phyloP scores from a whole-genome alignment of 2,797 vertebrate genomes.

The Philypnodon macrostomus region DNA sequence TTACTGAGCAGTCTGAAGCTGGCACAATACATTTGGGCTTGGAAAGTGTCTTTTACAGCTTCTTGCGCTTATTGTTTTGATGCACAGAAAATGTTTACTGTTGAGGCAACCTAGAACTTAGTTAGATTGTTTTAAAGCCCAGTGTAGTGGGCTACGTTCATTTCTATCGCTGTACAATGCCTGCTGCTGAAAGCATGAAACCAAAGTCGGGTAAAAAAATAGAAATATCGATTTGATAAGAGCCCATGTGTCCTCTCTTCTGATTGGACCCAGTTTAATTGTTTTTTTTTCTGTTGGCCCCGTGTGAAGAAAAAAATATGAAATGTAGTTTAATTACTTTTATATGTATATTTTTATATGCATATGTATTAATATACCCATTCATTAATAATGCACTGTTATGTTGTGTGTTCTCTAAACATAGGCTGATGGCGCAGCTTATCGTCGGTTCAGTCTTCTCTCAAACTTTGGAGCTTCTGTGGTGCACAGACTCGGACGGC shows the following conservation, averaged over 20 bases:
- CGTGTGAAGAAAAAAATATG: no score
- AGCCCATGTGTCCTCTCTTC: slow-evolving; percentile 17
- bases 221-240: slow-evolving; percentile 30
- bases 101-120: no score
- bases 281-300: slow-evolving; percentile 3
- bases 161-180: background rate
- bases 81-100: background rate
- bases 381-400: no score
- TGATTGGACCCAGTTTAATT: slow-evolving; percentile 10
- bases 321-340: no score
- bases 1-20: background rate
- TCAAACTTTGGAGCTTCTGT: slow-evolving; percentile 58
- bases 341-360: no score
- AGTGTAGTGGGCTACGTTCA: no score
- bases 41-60: background rate
- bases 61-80: background rate
- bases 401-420: background rate
- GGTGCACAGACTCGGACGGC: slow-evolving; percentile 57
- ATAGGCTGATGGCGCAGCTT: slow-evolving; percentile 31
- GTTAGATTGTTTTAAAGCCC: no score
- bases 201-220: slow-evolving; percentile 21
- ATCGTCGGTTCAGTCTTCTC: slow-evolving; percentile 63
- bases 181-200: background rate
- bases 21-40: background rate
- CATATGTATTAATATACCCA: no score